Evolutionary conservation across 2,888 invertebrate genomes (phyloP).

Genomic region (Octonoba sinensis): DNA sequence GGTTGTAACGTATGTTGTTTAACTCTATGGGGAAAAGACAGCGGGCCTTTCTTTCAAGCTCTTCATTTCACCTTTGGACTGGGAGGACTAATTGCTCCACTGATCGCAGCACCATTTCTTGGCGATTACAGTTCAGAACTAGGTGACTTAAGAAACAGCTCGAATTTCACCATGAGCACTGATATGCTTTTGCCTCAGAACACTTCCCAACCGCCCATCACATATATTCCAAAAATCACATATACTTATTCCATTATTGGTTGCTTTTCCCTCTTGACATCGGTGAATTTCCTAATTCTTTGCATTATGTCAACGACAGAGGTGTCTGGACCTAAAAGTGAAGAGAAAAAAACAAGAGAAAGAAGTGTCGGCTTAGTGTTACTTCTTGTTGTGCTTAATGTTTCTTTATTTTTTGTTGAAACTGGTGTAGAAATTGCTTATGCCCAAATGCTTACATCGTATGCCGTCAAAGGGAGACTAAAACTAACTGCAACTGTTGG

Average conservation of each 20-base stretch:
- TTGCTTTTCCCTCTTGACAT: slow-evolving; percentile 69
- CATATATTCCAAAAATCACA: slow-evolving; percentile 19
- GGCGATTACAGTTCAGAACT: slow-evolving; percentile 9
- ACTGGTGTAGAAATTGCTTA: slow-evolving; percentile 72
- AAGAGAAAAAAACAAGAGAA: slow-evolving; percentile 25
- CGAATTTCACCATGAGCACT: background rate
- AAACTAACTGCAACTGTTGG: slow-evolving; percentile 70
- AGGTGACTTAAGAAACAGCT: background rate
- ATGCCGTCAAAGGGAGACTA: slow-evolving; percentile 69
- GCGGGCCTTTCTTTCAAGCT: slow-evolving; percentile 72
- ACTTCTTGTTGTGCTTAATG: slow-evolving; percentile 70
- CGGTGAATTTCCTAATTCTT: slow-evolving; percentile 69
- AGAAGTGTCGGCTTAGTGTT: slow-evolving; percentile 66
- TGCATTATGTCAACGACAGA: slow-evolving; percentile 34
- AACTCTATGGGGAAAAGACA: slow-evolving; percentile 68
- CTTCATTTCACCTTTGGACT: slow-evolving; percentile 73
- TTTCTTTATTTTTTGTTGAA: slow-evolving; percentile 71
- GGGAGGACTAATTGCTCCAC: slow-evolving; percentile 73
- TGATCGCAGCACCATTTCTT: slow-evolving; percentile 72
- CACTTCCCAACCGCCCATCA: too few species aligned
- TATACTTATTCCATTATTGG: slow-evolving; percentile 71
- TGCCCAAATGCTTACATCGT: slow-evolving; percentile 72
- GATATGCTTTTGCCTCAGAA: too few species aligned
- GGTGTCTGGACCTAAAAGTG: slow-evolving; percentile 42
- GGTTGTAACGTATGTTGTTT: slow-evolving; percentile 73